These are phyloP conservation scores for Araneus ventricosus DNA, from an alignment of 1,140 invertebrate species.

Conservation along the genomic window DNA sequence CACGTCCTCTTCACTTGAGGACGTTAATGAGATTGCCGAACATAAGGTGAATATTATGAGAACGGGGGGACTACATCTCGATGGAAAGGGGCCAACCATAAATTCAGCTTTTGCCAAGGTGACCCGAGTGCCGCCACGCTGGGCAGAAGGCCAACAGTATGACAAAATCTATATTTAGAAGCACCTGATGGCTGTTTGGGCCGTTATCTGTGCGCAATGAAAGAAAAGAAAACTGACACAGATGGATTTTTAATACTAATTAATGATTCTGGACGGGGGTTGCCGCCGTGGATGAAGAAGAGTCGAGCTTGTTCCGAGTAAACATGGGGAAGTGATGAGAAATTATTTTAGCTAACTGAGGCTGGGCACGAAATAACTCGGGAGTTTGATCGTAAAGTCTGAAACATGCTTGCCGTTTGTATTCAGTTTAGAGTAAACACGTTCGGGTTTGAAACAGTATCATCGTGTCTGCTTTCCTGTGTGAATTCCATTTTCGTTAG, in stretches of 20 bases:
- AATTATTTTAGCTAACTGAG: neutral
- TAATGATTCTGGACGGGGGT: neutral
- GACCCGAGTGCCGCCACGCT: conserved; percentile 40
- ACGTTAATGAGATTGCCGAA: conserved; percentile 54
- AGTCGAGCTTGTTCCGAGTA: neutral
- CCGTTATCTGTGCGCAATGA: conserved; percentile 3
- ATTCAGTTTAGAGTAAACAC: neutral
- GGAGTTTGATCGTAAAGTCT: neutral
- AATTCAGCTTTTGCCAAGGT: conserved; percentile 47
- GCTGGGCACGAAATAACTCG: neutral
- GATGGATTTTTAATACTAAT: conserved; percentile 56
- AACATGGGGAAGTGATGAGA: neutral
- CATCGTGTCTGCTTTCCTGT: too few relatives aligned
- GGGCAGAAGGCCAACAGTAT: conserved; percentile 47
- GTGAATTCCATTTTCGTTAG: too few relatives aligned
- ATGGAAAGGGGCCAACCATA: conserved; percentile 36
- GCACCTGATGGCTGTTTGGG: conserved; percentile 50
- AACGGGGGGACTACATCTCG: neutral
- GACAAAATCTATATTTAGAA: conserved; percentile 56
- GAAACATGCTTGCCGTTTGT: neutral
- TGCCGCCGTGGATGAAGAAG: neutral
- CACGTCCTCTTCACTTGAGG: neutral
- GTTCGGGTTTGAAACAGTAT: too few relatives aligned
- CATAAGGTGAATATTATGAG: conserved; percentile 36
- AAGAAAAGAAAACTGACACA: conserved; percentile 46